Base-by-base conservation (phyloP, 2,888 invertebrate genomes). In the Agrochola circellaris region DNA sequence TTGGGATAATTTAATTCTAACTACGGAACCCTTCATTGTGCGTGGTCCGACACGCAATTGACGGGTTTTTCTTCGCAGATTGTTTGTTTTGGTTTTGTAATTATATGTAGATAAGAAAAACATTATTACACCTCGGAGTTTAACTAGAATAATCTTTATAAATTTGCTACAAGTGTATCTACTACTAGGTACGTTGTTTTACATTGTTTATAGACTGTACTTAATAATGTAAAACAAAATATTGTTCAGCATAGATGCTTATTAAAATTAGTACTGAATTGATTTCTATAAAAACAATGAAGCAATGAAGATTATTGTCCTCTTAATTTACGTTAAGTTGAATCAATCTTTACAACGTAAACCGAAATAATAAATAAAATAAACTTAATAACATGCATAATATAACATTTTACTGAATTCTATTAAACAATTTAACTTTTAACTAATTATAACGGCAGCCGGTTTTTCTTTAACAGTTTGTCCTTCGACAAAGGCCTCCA, bases 71-170 rank as follows among this genome's bases (percentile, higher is more conserved):
- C 62, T 68, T 65, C 8, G 61, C n/a, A 73, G 64, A 78, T 79
- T 73, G 74, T 77, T 82, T 84, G 75, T 78, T 70, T 84, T 84
- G 70, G 30, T 76, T 66, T 62, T 67, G 66, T 38, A 61, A 80
- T 77, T 75, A 73, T 62, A 26, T 30, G 42, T 48, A 80, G 75
- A 79, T 79, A 75, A 80, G 68, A 66, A 77, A 73, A 15, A 75
- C 48, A 54, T 77, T 71, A 77, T 60, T 48, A 64, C 58, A 34
- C 34, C 13, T 62, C 13, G 60, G 30, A 34, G 61, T 72, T 70
- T 30, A 66, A 65, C 34, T 26, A n/a, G 45, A 42, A 71, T 62
- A 61, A 65, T 77, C 45, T 38, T 65, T 71, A 58, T 42, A 61
- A 74, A 45, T 73, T 54, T 68, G 30, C 26, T 56, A 20, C 79